phyloP scores from a whole-genome alignment of 2,113 vertebrate species.

The Canis aureus region DNA sequence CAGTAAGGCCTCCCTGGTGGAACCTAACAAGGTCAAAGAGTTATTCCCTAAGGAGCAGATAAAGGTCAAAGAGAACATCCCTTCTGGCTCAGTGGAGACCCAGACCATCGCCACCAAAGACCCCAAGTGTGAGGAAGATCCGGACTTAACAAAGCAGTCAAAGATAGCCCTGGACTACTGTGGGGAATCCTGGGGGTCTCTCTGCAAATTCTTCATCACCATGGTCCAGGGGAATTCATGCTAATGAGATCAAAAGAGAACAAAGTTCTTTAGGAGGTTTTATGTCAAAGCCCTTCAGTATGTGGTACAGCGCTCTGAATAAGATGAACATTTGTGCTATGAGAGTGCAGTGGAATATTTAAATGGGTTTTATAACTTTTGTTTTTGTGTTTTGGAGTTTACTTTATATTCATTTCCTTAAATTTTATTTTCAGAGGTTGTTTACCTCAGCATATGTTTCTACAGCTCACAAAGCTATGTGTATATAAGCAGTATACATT shows the following conservation, averaged over 20 bases:
- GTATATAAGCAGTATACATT: neutral
- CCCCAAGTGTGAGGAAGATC: constrained; percentile 81
- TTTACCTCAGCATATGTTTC: constrained; percentile 37
- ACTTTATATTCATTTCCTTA: neutral
- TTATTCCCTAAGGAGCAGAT: neutral
- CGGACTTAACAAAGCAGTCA: constrained; percentile 82
- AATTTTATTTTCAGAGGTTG: constrained; percentile 19
- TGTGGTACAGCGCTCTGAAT: neutral
- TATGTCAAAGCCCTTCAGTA: neutral
- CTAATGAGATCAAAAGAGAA: constrained; percentile 63
- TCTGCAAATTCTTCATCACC: constrained; percentile 92
- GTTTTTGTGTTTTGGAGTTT: constrained; percentile 50
- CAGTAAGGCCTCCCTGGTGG: neutral
- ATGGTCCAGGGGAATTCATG: constrained; percentile 92
- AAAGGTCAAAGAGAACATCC: neutral
- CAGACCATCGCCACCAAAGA: neutral
- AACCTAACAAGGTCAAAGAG: neutral
- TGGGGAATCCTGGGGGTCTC: constrained; percentile 87
- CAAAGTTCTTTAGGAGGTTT: neutral
- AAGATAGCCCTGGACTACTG: constrained; percentile 92
- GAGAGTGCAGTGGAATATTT: neutral
- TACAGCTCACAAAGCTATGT: neutral
- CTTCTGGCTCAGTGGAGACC: neutral
- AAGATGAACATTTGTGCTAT: constrained; percentile 63
- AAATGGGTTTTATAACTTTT: constrained; percentile 80